Conservation (phyloP, 2,113 vertebrate genomes). For the Tylochromis polylepis region DNA sequence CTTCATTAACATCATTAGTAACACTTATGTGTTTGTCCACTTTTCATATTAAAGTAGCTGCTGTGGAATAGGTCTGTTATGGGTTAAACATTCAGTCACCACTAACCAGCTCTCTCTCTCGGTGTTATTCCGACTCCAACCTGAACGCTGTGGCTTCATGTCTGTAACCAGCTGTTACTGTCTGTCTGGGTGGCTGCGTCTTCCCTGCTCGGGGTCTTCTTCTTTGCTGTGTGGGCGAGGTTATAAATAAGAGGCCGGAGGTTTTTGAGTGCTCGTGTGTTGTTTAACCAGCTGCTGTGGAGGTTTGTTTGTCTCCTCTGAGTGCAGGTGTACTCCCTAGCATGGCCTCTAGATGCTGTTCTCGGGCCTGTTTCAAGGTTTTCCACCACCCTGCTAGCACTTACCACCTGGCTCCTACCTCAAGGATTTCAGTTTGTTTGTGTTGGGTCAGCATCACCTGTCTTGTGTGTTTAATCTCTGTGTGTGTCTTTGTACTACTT, state of each 20-base stretch:
- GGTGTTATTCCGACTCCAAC: neutral
- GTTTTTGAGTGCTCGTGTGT: slow-evolving; percentile 38
- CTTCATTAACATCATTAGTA: neutral
- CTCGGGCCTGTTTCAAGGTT: neutral
- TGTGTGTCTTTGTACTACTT: neutral
- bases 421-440: slow-evolving; percentile 4
- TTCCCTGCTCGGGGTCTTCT: slow-evolving; percentile 23
- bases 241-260: slow-evolving; percentile 67
- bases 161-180: slow-evolving; percentile 57
- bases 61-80: neutral
- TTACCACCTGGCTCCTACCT: slow-evolving; percentile 14
- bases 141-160: neutral
- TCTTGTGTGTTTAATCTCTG: neutral
- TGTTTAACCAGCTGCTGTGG: slow-evolving; percentile 66
- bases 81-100: neutral
- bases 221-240: slow-evolving; percentile 47
- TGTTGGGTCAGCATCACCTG: slow-evolving; percentile 24
- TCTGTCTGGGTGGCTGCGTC: slow-evolving; percentile 44
- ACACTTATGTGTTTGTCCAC: neutral
- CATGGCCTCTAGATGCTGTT: slow-evolving; percentile 49
- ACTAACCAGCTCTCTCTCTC: neutral
- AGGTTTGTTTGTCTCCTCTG: slow-evolving; percentile 41
- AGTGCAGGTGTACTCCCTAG: slow-evolving; percentile 48
- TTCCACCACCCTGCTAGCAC: neutral
- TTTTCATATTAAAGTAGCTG: neutral